Percentiles rank a stretch among this genome's conserved stretches.
Evolutionary conservation across 92 coral and sea anemone genomes (phyloP).

Genomic region (Zoanthus solanderi): DNA sequence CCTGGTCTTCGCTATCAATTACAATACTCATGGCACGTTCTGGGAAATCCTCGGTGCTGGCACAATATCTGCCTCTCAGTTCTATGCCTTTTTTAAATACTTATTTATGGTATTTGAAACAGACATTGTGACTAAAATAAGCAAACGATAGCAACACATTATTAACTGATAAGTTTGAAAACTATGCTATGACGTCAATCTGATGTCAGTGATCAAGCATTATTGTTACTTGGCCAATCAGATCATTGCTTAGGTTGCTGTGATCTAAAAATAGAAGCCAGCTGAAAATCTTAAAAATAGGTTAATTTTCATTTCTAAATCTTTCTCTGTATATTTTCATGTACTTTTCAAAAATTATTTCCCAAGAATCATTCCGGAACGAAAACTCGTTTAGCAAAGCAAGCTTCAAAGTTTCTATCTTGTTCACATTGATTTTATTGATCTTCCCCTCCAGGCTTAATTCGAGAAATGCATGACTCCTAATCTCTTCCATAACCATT

Average conservation of each 20-base stretch:
- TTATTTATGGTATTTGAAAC: constrained; percentile 32
- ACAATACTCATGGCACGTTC: constrained; percentile 18
- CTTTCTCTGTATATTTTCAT: not conserved
- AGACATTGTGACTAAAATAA: not conserved
- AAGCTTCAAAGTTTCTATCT: not conserved
- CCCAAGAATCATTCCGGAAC: not conserved
- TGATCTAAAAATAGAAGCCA: constrained; percentile 36
- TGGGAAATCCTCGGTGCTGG: constrained; percentile 6
- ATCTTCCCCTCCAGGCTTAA: not conserved
- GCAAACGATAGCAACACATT: not conserved
- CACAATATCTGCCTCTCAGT: constrained; percentile 16
- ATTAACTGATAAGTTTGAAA: constrained; percentile 21
- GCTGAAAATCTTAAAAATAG: not conserved
- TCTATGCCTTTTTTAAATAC: constrained; percentile 2
- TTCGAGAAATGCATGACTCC: not conserved
- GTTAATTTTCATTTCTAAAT: not conserved
- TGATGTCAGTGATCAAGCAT: constrained; percentile 26
- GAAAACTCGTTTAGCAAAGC: not conserved
- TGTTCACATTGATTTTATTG: not conserved
- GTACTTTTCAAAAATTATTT: not conserved
- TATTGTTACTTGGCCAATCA: constrained; percentile 33
- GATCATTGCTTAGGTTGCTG: not conserved
- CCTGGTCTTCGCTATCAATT: not conserved
- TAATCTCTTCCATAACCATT: not conserved
- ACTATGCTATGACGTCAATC: constrained; percentile 38